phyloP scores from a whole-genome alignment of 1,140 invertebrate genomes.

The Drosophila mauritiana region DNA sequence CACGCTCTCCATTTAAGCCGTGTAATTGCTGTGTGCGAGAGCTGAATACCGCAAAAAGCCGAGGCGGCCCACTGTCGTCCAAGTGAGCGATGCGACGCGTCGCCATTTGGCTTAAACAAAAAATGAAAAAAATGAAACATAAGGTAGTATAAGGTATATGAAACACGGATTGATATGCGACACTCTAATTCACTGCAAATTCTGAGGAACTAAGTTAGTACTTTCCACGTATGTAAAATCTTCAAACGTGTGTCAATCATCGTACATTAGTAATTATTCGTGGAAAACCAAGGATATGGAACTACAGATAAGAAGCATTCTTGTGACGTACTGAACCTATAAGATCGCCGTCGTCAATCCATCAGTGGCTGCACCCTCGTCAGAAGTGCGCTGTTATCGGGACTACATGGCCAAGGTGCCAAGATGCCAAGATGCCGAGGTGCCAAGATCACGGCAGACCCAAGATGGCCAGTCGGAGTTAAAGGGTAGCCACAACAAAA shows the following conservation, averaged over 20 bases:
- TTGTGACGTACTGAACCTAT: constrained; percentile 2
- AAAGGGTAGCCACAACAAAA: constrained; percentile 49
- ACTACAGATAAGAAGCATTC: background rate
- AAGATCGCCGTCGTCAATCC: constrained; percentile 21
- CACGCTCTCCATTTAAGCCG: constrained; percentile 32
- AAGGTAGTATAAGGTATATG: background rate
- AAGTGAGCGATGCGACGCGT: constrained; percentile 37
- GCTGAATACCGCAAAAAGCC: constrained; percentile 52
- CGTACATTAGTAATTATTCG: no score
- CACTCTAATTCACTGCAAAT: constrained; percentile 15
- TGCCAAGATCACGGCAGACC: constrained; percentile 11
- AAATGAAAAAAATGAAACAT: constrained; percentile 7
- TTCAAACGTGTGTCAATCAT: no score
- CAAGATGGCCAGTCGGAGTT: constrained; percentile 13
- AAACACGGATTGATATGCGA: constrained; percentile 22
- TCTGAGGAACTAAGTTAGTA: no score
- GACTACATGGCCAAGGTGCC: background rate
- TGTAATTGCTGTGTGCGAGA: constrained; percentile 60
- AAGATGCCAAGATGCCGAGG: no score
- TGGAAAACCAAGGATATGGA: background rate
- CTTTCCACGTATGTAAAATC: no score
- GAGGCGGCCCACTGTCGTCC: constrained; percentile 35
- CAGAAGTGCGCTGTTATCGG: constrained; percentile 10
- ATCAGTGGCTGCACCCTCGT: constrained; percentile 23
- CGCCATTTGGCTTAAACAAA: constrained; percentile 47